Conservation (phyloP, 2,888 invertebrate genomes). For the Spialia ferax region DNA sequence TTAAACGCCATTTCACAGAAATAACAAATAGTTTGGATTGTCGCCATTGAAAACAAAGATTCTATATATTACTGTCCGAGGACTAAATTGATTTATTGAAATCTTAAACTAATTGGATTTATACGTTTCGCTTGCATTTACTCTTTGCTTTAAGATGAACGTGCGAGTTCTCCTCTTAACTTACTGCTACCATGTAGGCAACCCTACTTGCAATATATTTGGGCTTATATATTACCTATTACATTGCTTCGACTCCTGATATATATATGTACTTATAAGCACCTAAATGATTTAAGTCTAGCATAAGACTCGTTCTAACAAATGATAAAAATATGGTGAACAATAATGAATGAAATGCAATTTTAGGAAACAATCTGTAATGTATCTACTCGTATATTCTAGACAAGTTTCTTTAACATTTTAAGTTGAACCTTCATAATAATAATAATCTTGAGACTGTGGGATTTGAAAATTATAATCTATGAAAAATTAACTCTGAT, state of each 20-base stretch:
- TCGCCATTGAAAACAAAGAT: constrained; percentile 80
- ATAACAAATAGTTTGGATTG: constrained; percentile 81
- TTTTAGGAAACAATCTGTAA: no score
- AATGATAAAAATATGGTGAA: no score
- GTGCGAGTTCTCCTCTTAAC: constrained; percentile 48
- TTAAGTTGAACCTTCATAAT: no score
- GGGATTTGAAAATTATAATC: no score
- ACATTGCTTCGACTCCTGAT: not conserved
- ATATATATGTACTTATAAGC: not conserved
- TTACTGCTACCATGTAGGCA: constrained; percentile 50
- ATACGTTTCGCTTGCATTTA: constrained; percentile 72
- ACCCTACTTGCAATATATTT: constrained; percentile 66
- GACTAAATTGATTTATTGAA: constrained; percentile 82
- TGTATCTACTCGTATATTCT: no score
- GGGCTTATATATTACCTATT: constrained; percentile 40
- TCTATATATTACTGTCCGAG: constrained; percentile 76
- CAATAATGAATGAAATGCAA: no score
- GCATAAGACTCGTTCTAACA: no score
- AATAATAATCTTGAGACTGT: no score
- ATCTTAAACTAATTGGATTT: constrained; percentile 82
- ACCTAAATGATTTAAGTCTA: no score
- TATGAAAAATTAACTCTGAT: no score
- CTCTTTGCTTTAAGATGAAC: constrained; percentile 68
- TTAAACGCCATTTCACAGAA: constrained; percentile 61
- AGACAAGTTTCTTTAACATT: no score